Conservation (phyloP, 2,113 vertebrate species). For the Platysteira castanea region DNA sequence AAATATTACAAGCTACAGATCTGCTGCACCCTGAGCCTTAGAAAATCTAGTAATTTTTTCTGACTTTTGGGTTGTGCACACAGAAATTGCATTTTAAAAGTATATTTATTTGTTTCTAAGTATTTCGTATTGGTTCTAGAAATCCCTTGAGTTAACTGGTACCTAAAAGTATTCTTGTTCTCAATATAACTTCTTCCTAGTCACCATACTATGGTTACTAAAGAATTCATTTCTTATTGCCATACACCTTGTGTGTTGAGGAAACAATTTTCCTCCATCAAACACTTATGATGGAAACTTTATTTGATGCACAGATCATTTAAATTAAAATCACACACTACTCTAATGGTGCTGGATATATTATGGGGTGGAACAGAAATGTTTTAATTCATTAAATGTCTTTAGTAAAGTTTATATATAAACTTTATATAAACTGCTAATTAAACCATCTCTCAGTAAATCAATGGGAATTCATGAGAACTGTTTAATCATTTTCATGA, state of each 20-base stretch:
- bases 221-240: not conserved
- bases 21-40: not conserved
- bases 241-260: not conserved
- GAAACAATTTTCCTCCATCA: not conserved
- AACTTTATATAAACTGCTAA: not conserved
- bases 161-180: not conserved
- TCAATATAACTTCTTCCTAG: not conserved
- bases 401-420: not conserved
- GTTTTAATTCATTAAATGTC: not conserved
- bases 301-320: not conserved
- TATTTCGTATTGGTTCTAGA: not conserved
- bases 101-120: not conserved
- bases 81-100: not conserved
- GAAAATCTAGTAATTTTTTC: not conserved
- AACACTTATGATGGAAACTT: not conserved
- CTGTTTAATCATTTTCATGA: not conserved
- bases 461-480: not conserved
- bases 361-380: not conserved
- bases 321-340: not conserved
- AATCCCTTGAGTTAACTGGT: not conserved
- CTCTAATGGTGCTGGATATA: not conserved
- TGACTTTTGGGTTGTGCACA: not conserved
- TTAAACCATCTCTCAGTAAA: not conserved
- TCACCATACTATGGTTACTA: not conserved
- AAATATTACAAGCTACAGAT: not conserved